These are phyloP conservation scores for Lampris incognitus DNA, from an alignment of 2,113 vertebrate genomes.

Conservation along the genomic window DNA sequence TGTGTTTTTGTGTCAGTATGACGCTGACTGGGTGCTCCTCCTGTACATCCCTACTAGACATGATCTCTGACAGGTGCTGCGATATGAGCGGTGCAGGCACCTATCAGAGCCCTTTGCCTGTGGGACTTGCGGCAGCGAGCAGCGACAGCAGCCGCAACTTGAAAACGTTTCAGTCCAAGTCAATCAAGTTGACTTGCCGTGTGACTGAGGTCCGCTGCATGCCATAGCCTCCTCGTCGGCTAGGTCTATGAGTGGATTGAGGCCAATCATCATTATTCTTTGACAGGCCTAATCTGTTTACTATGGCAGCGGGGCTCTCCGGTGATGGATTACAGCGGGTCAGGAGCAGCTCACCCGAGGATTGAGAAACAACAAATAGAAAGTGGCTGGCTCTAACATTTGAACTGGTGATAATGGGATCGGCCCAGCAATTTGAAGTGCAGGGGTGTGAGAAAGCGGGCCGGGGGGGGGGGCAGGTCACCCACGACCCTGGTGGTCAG, in stretches of 20 bases:
- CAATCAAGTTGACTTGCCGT: constrained; percentile 19
- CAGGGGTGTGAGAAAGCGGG: constrained; percentile 62
- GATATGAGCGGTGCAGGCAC: background rate
- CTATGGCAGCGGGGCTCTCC: constrained; percentile 64
- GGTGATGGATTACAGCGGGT: constrained; percentile 69
- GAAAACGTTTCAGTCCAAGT: background rate
- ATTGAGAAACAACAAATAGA: constrained; percentile 68
- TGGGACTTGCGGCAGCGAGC: no score
- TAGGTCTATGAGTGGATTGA: constrained; percentile 54
- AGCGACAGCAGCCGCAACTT: background rate
- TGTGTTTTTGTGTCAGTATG: background rate
- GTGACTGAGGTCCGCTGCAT: constrained; percentile 10
- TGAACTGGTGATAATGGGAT: constrained; percentile 71
- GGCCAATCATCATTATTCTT: constrained; percentile 76
- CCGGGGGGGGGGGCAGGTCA: constrained; percentile 25
- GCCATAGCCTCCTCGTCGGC: constrained; percentile 12
- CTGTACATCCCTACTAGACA: background rate
- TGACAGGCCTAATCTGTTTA: constrained; percentile 76
- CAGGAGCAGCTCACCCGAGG: constrained; percentile 47
- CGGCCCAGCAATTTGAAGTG: constrained; percentile 47
- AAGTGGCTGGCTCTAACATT: constrained; percentile 56
- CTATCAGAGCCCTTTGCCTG: background rate
- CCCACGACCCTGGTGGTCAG: constrained; percentile 65
- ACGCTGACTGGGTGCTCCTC: background rate
- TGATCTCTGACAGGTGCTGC: background rate